Evolutionary conservation across 2,888 invertebrate species (phyloP), one percentile per base, ranked within the genome.

Genomic region (Colostygia pectinataria): DNA sequence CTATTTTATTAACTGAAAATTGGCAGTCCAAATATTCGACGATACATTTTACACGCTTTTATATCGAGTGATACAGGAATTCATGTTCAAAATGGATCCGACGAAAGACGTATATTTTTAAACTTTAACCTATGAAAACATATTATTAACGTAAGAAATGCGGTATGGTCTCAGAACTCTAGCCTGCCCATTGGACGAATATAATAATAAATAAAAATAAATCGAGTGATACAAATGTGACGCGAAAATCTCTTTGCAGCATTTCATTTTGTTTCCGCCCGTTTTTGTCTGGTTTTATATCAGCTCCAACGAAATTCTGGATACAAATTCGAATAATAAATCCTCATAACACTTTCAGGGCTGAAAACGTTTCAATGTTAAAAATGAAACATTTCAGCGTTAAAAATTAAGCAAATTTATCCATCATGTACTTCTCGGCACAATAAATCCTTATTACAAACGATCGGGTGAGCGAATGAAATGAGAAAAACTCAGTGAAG

Each of bases 391-490:
- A 48, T 52, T 54, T 53, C 52, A 43, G 43, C 50, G 54, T 55
- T 46, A 55, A 60, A 57, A 59, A 55, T 63, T 54, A 62, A 64
- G 58, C 60, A 59, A 67, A 63, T 71, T 60, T 62, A 63, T 63
- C 65, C 63, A 62, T 68, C 61, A 65, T 61, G 49, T 60, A 52
- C 58, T n/a, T n/a, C n/a, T 55, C 45, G 46, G 55, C 38, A 46
- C 58, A 46, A 68, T 76, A 77, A 78, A 76, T 74, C 58, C 62
- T 63, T 68, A 71, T 73, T 72, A 77, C 63, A 63, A 68, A 68
- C 62, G 67, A 66, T 65, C 59, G 57, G 45, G 53, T 52, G 48
- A 60, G 65, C 59, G 57, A 74, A 74, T 73, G 75, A 74, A 75
- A 65, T 58, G 64, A 57, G 51, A 56, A 54, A 57, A 64, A 55